A percentile compares a stretch with the other conserved stretches of the same genome.
phyloP scores from a whole-genome alignment of 2,888 invertebrate species.

The Trisateles emortualis region DNA sequence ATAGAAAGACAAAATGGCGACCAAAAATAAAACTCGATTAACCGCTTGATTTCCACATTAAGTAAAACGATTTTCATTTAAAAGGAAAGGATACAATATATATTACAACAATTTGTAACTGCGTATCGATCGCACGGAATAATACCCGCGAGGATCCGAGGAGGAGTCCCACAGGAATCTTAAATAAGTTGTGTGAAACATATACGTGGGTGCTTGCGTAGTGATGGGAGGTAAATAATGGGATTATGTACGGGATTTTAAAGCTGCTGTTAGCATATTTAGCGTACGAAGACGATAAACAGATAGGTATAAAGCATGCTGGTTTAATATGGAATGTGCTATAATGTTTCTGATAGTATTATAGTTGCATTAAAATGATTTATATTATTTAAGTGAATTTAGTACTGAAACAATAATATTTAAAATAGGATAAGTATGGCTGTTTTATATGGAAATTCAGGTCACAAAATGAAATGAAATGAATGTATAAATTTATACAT shows the following conservation, averaged over 20 bases:
- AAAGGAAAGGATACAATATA: conserved; percentile 41
- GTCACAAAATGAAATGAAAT: too few relatives aligned
- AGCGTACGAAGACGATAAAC: too few relatives aligned
- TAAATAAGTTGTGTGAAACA: conserved; percentile 56
- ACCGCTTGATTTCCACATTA: conserved; percentile 26
- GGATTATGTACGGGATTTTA: conserved; percentile 8
- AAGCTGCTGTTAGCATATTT: background rate
- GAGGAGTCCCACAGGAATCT: conserved; percentile 47
- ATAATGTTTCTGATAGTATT: too few relatives aligned
- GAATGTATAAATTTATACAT: too few relatives aligned
- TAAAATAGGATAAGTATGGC: too few relatives aligned
- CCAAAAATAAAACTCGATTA: conserved; percentile 24
- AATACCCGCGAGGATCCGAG: conserved; percentile 34
- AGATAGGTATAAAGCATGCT: too few relatives aligned
- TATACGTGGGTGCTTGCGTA: conserved; percentile 28
- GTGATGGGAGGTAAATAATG: conserved; percentile 16
- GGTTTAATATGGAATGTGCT: too few relatives aligned
- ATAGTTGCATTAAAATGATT: too few relatives aligned
- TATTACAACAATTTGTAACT: conserved; percentile 48
- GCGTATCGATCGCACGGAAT: conserved; percentile 43
- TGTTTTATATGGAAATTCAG: too few relatives aligned
- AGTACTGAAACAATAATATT: too few relatives aligned
- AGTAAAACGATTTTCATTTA: conserved; percentile 40
- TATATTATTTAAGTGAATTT: too few relatives aligned
- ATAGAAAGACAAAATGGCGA: conserved; percentile 1